Evolutionary conservation across 2,113 vertebrate genomes (phyloP).

Genomic region (Silurus meridionalis): DNA sequence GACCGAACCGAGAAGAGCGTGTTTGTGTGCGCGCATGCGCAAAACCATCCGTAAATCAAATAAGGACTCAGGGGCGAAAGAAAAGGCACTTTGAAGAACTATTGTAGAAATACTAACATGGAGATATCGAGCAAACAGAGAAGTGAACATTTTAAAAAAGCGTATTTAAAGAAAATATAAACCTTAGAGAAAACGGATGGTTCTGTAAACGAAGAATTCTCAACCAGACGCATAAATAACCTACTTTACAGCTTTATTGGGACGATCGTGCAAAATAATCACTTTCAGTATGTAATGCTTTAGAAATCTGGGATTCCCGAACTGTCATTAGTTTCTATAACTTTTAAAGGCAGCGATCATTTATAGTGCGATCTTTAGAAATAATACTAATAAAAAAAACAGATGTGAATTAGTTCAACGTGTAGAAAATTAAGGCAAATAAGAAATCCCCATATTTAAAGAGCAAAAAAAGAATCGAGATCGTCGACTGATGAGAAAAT

Average conservation of each 20-base stretch:
- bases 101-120: neutral
- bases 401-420: neutral
- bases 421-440: neutral
- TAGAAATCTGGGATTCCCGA: neutral
- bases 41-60: constrained; percentile 58
- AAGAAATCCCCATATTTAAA: neutral
- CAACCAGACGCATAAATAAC: neutral
- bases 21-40: constrained; percentile 49
- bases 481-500: constrained; percentile 36
- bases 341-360: constrained; percentile 24
- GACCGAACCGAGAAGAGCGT: constrained; percentile 59
- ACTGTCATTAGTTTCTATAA: constrained; percentile 14
- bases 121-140: too few relatives aligned
- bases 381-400: neutral
- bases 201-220: neutral
- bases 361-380: neutral
- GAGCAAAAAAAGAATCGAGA: neutral
- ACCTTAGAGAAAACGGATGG: neutral
- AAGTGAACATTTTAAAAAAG: neutral
- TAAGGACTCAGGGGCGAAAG: constrained; percentile 49
- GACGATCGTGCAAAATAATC: neutral
- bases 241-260: neutral
- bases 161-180: neutral
- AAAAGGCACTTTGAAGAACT: constrained; percentile 43
- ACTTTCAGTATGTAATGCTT: neutral